Percentiles rank a stretch among this genome's conserved stretches.
phyloP scores from a whole-genome alignment of 2,113 vertebrate species.

The Trichechus manatus region DNA sequence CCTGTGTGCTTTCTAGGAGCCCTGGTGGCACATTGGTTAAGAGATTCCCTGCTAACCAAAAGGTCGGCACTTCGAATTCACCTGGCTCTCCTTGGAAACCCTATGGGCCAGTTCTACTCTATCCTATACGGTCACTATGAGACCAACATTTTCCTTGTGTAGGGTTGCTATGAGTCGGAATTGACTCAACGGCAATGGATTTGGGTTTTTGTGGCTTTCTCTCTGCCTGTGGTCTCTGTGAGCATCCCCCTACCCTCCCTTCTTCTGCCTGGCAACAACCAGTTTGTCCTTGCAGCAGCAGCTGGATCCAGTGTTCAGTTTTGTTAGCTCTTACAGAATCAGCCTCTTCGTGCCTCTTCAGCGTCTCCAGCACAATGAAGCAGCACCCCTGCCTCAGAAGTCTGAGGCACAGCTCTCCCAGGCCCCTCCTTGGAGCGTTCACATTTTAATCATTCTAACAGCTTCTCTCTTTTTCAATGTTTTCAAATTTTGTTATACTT shows the following conservation, averaged over 20 bases:
- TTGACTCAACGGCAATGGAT: too few species aligned
- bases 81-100: too few species aligned
- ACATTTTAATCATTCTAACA: neutral
- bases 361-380: neutral
- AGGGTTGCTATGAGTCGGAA: too few species aligned
- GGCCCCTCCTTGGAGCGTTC: too few species aligned
- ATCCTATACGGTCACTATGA: too few species aligned
- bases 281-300: neutral
- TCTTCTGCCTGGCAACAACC: rapidly evolving
- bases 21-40: too few species aligned
- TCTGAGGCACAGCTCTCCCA: neutral
- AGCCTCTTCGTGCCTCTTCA: rapidly evolving
- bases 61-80: too few species aligned
- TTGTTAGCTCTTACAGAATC: neutral
- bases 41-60: too few species aligned
- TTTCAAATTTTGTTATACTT: too few species aligned
- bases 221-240: neutral
- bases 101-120: too few species aligned
- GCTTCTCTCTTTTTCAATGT: neutral
- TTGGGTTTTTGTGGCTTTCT: neutral
- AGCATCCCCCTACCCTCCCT: neutral
- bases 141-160: too few species aligned
- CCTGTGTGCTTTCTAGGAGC: neutral
- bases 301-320: neutral
- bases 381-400: neutral